Percentiles rank a stretch among this genome's conserved stretches.
Conservation (phyloP, 2,797 vertebrate genomes). For the Xenentodon cancila region DNA sequence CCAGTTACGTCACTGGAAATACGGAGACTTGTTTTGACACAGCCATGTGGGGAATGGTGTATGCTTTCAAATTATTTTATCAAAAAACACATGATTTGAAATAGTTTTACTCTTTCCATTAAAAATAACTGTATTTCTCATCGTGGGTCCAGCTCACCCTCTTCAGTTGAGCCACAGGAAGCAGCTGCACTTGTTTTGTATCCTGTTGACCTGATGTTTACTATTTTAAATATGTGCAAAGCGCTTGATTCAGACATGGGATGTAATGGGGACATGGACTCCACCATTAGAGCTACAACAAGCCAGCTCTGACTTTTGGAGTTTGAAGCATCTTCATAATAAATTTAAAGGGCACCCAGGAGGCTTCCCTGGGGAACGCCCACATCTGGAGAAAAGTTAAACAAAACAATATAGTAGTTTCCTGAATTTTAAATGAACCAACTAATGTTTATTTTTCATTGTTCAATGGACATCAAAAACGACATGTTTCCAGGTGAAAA, state of each 20-base stretch:
- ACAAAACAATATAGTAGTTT: too few species aligned
- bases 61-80: not conserved
- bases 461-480: not conserved
- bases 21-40: too few species aligned
- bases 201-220: conserved; percentile 31
- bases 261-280: not conserved
- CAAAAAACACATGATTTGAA: too few species aligned
- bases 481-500: conserved; percentile 14
- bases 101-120: too few species aligned
- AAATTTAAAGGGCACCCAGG: not conserved
- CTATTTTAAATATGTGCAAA: conserved; percentile 28
- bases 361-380: conserved; percentile 9
- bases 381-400: too few species aligned
- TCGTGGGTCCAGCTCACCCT: not conserved
- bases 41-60: too few species aligned
- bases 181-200: conserved; percentile 50
- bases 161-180: conserved; percentile 31
- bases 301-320: not conserved
- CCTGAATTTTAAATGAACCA: not conserved
- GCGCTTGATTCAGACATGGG: not conserved
- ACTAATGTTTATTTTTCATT: too few species aligned
- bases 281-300: not conserved
- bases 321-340: not conserved
- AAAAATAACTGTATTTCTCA: too few species aligned
- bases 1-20: too few species aligned